Evolutionary conservation across 1,140 invertebrate species (phyloP), one percentile per base, ranked within the genome.

Genomic region (Meteorus sp.): DNA sequence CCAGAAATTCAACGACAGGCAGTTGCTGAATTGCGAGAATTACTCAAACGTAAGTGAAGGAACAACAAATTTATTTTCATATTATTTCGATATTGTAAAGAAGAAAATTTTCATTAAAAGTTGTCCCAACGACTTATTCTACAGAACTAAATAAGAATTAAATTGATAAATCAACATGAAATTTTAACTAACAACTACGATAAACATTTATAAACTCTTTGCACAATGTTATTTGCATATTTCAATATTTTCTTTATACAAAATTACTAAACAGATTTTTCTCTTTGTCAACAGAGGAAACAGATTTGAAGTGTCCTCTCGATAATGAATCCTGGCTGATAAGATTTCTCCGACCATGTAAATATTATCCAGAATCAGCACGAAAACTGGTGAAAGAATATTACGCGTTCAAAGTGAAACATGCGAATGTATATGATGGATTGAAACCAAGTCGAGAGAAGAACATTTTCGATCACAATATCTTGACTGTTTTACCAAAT

Each of bases 361-460:
- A 93, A 76, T 92, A 88, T 71, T 92, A 92, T 68, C 89, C 89
- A 1, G 86, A 92, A 57, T 91, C 89, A 62, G 85, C 90, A 0
- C 74, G 82, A 31, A 84, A 88, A 39, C 76, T 91, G 79, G 88
- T 92, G 71, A 86, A 91, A 76, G 83, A 88, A 50, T 93, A 92
- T 71, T 93, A 91, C 72, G 76, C 75, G 1, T 93, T 92, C 70
- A 92, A 92, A 74, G 72, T 86, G 17, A 92, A 91, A 68, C 89
- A 92, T 68, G 65, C 83, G 15, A 85, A 88, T 58, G 80, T 90
- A 0, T 92, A 91, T 72, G 82, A 89, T 2, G 81, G 81, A 8
- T 71, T 92, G 9, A 79, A 84, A 27, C 90, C 91, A 1, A 89
- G 84, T 61, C 82, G 76, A 17, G 89, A 91, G 68, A 83, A 83